Conservation (phyloP, 2,113 vertebrate species). For the Plecotus auritus region DNA sequence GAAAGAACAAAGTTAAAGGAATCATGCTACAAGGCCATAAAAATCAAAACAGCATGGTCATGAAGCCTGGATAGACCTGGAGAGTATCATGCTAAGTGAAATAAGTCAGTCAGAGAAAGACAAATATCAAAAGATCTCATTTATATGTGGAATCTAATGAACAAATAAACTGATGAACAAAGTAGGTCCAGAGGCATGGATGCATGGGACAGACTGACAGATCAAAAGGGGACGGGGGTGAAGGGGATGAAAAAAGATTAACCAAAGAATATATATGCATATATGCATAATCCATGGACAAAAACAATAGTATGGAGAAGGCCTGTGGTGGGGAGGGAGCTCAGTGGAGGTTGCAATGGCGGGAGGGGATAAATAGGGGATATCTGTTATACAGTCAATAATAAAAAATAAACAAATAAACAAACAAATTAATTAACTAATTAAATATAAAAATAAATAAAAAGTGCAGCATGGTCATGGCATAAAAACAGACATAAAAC, state of each 20-base stretch:
- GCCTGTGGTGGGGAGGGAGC: not conserved
- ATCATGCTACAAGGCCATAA: not conserved
- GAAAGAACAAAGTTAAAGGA: not conserved
- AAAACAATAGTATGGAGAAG: not conserved
- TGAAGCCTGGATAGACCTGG: not conserved
- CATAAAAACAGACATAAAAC: not conserved
- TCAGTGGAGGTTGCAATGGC: not conserved
- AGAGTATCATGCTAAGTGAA: not conserved
- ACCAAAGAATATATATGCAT: not conserved
- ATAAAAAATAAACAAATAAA: not conserved
- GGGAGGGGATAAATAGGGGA: not conserved
- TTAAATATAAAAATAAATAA: not conserved
- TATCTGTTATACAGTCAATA: no score
- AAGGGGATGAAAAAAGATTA: not conserved
- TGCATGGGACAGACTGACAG: not conserved
- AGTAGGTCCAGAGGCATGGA: not conserved
- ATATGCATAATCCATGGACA: not conserved
- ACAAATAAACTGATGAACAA: not conserved
- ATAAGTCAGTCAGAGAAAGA: not conserved
- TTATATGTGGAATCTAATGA: not conserved
- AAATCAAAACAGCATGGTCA: not conserved
- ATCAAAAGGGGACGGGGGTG: not conserved
- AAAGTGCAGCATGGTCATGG: not conserved
- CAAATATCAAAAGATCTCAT: not conserved
- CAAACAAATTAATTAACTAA: not conserved